A percentile compares a stretch with the other conserved stretches of the same genome.
These are phyloP conservation scores for Ectemnius lituratus DNA, from an alignment of 2,888 invertebrate species.

Conservation along the genomic window DNA sequence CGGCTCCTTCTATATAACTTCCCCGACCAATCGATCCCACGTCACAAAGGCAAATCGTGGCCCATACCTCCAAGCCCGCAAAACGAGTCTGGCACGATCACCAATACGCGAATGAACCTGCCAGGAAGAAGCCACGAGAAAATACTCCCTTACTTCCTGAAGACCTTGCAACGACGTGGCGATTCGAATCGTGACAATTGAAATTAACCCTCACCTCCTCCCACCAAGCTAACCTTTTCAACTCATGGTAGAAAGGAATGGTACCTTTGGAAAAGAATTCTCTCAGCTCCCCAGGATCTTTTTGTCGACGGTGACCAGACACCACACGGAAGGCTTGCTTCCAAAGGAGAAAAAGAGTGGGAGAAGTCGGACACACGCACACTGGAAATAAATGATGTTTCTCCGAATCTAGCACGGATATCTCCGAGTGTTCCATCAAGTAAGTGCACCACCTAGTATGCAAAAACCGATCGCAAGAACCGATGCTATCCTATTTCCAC, in stretches of 20 bases:
- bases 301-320: background rate
- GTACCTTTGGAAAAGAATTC: background rate
- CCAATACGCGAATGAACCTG: background rate
- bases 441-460: too few species aligned
- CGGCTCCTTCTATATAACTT: background rate
- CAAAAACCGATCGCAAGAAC: too few species aligned
- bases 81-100: background rate
- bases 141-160: background rate
- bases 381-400: background rate
- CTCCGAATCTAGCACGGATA: too few species aligned
- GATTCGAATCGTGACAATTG: slow-evolving; percentile 36
- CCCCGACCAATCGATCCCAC: background rate
- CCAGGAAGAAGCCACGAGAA: background rate
- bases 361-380: background rate
- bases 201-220: slow-evolving; percentile 28
- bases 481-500: too few species aligned
- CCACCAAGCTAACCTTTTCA: background rate
- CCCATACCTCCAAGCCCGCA: background rate
- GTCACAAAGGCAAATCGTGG: background rate
- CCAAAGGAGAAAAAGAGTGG: background rate
- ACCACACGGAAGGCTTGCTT: background rate
- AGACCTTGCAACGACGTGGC: slow-evolving; percentile 13
- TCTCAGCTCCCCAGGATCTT: background rate
- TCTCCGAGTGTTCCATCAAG: too few species aligned
- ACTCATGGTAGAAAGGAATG: slow-evolving; percentile 32